Base-by-base conservation (phyloP, 2,888 invertebrate genomes). In the Cordilura impudica region DNA sequence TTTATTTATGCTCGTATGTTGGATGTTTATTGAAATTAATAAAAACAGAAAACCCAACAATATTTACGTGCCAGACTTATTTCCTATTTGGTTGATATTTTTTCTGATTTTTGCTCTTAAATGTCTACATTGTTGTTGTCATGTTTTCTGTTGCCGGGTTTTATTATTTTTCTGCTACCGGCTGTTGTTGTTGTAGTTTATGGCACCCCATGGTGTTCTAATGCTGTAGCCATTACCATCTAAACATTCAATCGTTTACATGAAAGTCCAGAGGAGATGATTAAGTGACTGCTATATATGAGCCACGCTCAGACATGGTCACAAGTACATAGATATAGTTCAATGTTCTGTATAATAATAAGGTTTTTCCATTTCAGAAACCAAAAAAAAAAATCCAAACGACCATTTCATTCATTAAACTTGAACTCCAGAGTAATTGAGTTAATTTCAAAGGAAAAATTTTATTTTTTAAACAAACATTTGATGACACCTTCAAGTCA, bases 31-130 rank as follows among this genome's bases (percentile, higher is more conserved):
- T 71, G 60, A 70, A 69, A 78, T 78, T 70, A 78, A 78, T 70
- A 73, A 70, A 65, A 78, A 70, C 70, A 74, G 78, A 74, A n/a
- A 78, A 56, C 73, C 70, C 70, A 61, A 31, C 74, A 19, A 60
- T 47, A 74, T 60, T 69, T 71, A 78, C 74, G 74, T 74, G 74
- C 74, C n/a, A 78, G 74, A 78, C 74, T 74, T 61, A 60, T 78
- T 78, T 78, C 70, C 70, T 66, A 65, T 53, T 54, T 12, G 65
- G 14, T 26, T 61, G n/a, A 4, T 60, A 12, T 26, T 45, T 21
- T 53, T 60, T 16, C 21, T 2, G 29, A 35, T 43, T 60, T 29
- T 63, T 1, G 45, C 4, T 53, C 49, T 66, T 74, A 61, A 60
- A 65, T 60, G 53, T 69, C 67, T 69, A 69, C 67, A 78, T 69